These are phyloP conservation scores for Tokudaia muenninki DNA, from an alignment of 2,797 vertebrate genomes.

Conservation along the genomic window DNA sequence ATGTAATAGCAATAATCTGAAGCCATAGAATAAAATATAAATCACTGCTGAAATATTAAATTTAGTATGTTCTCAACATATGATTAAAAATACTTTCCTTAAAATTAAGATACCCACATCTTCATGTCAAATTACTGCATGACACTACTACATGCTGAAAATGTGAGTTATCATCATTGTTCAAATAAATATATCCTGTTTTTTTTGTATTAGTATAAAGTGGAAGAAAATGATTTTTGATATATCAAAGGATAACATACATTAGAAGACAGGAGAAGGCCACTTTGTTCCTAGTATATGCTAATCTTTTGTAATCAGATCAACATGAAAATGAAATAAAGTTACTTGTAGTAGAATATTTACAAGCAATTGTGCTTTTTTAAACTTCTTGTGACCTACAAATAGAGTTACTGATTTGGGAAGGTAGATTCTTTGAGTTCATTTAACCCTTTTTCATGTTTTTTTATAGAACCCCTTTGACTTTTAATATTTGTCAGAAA, in stretches of 20 bases:
- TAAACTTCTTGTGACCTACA: background rate
- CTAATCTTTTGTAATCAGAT: background rate
- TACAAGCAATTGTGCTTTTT: background rate
- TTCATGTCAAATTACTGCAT: background rate
- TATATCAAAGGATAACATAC: background rate
- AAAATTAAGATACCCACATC: background rate
- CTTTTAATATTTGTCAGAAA: constrained; percentile 26
- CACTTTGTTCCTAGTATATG: constrained; percentile 2
- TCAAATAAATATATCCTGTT: background rate
- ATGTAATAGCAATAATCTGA: constrained; percentile 23
- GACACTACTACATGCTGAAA: background rate
- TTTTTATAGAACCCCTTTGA: background rate
- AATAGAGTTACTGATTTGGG: background rate
- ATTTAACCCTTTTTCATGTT: background rate
- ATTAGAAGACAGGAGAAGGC: background rate
- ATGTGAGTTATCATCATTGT: background rate
- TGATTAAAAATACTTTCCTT: constrained; percentile 28
- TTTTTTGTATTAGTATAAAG: background rate
- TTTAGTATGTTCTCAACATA: constrained; percentile 12
- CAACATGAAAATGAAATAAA: background rate
- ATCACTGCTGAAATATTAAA: constrained; percentile 20
- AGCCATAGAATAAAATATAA: constrained; percentile 16
- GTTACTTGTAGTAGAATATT: background rate
- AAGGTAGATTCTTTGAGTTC: background rate
- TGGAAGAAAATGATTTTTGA: constrained; percentile 20